Evolutionary conservation across 37 sponge, comb jelly and placozoan genomes (phyloP), one percentile per base, ranked within the genome.

Genomic region (Diacarnus erythraeanus): DNA sequence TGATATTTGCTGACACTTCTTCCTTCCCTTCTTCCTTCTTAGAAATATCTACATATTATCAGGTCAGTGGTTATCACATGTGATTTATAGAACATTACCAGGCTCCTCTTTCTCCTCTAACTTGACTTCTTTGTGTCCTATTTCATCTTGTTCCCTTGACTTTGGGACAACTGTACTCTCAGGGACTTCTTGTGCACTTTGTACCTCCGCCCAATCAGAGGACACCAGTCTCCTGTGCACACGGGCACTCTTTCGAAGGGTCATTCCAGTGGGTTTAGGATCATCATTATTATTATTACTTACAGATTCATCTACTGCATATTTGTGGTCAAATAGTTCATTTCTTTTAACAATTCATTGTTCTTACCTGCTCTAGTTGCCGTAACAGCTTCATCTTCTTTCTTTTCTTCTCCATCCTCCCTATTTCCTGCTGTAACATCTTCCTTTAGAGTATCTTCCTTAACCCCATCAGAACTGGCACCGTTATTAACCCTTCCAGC

Each of bases 71-170:
- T n/a, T n/a, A n/a, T n/a, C n/a, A n/a, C n/a, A n/a, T n/a, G n/a
- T n/a, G n/a, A n/a, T n/a, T n/a, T n/a, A n/a, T n/a, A n/a, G n/a
- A n/a, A n/a, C n/a, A n/a, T n/a, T n/a, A n/a, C n/a, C n/a, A n/a
- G n/a, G n/a, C n/a, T n/a, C n/a, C n/a, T n/a, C 67, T 38, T 25
- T 18, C 66, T n/a, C 70, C 72, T 72, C 73, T 71, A 57, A 66
- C 57, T 47, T 29, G 25, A 15, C 57, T 12, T 59, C 47, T 59
- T 39, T 36, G 17, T 59, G 9, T 33, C 66, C 8, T 20, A 20
- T 1, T 38, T 20, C 31, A 34, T 12, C 74, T 57, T 61, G 37
- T 64, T 10, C 51, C 26, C 3, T n/a, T n/a, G n/a, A n/a, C n/a
- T n/a, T n/a, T n/a, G n/a, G n/a, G n/a, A n/a, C n/a, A n/a, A n/a